Base-by-base conservation (phyloP, 2,113 vertebrate species). In the Grammomys surdaster region DNA sequence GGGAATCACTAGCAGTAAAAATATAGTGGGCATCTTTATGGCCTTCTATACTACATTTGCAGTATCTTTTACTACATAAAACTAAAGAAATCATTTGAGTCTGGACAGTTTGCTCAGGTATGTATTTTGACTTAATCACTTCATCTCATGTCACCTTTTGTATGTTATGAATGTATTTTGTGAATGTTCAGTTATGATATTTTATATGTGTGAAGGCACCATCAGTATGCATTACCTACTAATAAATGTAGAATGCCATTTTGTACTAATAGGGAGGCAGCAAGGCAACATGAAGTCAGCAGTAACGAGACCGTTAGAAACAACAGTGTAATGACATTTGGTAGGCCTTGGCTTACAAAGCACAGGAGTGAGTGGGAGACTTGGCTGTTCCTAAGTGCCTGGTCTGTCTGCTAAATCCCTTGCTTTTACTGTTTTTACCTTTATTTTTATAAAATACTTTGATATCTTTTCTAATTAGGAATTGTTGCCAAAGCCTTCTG, bases 301-400 rank as follows among this genome's bases (percentile, higher is more conserved):
- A 98, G 97, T 98, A 98, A 97, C 97, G 97, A 97, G 96, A 97
- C 98, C 97, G 97, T 98, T 98, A 98, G 98, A 98, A 99, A 99
- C 98, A 99, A 98, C 98, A 99, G 98, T 98, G 97, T 98, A 98
- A 98, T 99, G 98, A 98, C 98, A 98, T 98, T 97, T 98, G 97
- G 92, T 98, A 98, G 98, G 98, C 97, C 98, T 98, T 97, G 96
- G 97, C 98, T 98, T 98, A 97, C 98, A 98, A 98, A 98, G 98
- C 98, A 98, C 98, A 98, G 98, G 98, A 98, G 98, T 98, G 97
- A 98, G 97, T 98, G 98, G 97, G 98, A 98, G 97, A 98, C 96
- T 97, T 98, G 96, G 89, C 98, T 97, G 87, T 97, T 98, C 98
- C 97, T 98, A 98, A 98, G 98, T 97, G 97, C 97, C 98, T 98